Evolutionary conservation across 2,113 vertebrate genomes (phyloP).

Genomic region (Puntigrus tetrazona): DNA sequence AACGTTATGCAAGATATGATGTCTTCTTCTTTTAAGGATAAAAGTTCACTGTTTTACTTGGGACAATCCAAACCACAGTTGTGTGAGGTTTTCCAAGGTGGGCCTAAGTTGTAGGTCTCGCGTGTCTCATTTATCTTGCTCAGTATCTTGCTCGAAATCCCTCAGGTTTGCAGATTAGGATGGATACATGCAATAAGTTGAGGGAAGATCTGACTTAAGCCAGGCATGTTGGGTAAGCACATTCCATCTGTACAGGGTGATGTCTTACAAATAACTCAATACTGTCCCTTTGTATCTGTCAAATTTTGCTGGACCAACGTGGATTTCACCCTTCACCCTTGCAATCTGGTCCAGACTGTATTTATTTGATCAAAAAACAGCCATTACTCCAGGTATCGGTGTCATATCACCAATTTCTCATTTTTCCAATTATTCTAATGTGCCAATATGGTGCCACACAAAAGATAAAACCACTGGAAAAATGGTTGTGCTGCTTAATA

Average conservation of each 20-base stretch:
- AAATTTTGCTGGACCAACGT: not conserved
- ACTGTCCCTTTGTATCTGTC: not conserved
- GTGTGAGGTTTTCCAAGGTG: slow-evolving; percentile 62
- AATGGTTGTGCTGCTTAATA: not conserved
- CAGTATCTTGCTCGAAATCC: slow-evolving; percentile 62
- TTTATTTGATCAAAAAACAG: not conserved
- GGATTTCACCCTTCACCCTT: not conserved
- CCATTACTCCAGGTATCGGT: not conserved
- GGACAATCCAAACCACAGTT: slow-evolving; percentile 40
- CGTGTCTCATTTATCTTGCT: slow-evolving; percentile 62
- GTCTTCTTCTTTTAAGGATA: slow-evolving; percentile 32
- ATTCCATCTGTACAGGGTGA: not conserved
- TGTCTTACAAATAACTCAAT: not conserved
- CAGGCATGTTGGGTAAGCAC: slow-evolving; percentile 10
- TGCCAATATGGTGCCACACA: not conserved
- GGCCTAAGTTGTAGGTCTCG: slow-evolving; percentile 58
- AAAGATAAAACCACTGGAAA: not conserved
- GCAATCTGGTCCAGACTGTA: not conserved
- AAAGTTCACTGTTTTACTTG: slow-evolving; percentile 33
- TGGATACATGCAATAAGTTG: slow-evolving; percentile 58
- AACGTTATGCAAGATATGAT: slow-evolving; percentile 28
- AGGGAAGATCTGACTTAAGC: slow-evolving; percentile 55
- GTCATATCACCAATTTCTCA: not conserved
- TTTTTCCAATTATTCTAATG: not conserved
- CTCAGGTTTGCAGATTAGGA: slow-evolving; percentile 58